phyloP scores from a whole-genome alignment of 2,113 vertebrate species.

The Ophthalmolycus amberensis region DNA sequence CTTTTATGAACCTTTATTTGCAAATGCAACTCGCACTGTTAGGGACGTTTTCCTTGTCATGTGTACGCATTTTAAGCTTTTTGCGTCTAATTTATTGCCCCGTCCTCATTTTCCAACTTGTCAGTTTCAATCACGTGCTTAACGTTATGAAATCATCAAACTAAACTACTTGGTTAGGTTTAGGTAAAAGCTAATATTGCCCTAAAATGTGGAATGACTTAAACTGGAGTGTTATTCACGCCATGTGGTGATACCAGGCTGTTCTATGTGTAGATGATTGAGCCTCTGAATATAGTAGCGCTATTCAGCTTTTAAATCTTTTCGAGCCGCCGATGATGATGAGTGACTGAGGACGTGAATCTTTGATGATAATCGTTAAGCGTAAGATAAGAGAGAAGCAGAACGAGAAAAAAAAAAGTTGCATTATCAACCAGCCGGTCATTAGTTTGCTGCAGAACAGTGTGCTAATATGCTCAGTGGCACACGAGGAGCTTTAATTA shows the following conservation, averaged over 20 bases:
- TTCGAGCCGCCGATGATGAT: conserved; percentile 19
- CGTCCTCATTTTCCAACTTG: too few relatives aligned
- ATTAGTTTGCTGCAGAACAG: conserved; percentile 74
- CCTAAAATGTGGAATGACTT: too few relatives aligned
- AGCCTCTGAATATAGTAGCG: background rate
- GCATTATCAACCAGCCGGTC: conserved; percentile 71
- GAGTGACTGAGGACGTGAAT: conserved; percentile 62
- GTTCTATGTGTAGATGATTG: background rate
- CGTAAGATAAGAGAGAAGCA: conserved; percentile 55
- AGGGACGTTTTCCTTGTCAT: too few relatives aligned
- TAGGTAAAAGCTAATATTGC: background rate
- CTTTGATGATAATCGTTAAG: conserved; percentile 70
- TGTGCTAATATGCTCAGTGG: conserved; percentile 75
- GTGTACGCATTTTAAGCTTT: too few relatives aligned
- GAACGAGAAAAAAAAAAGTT: conserved; percentile 34
- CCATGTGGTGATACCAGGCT: background rate
- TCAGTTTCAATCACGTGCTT: too few relatives aligned
- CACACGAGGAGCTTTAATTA: conserved; percentile 77
- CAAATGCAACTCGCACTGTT: background rate
- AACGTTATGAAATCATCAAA: too few relatives aligned
- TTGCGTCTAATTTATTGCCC: too few relatives aligned
- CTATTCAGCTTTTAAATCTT: conserved; percentile 19
- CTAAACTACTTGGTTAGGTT: too few relatives aligned
- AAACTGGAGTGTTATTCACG: background rate
- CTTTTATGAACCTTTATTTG: background rate